A percentile compares a stretch with the other conserved stretches of the same genome.
Conservation (phyloP, 1,140 invertebrate genomes). For the Drosophila watanabei region DNA sequence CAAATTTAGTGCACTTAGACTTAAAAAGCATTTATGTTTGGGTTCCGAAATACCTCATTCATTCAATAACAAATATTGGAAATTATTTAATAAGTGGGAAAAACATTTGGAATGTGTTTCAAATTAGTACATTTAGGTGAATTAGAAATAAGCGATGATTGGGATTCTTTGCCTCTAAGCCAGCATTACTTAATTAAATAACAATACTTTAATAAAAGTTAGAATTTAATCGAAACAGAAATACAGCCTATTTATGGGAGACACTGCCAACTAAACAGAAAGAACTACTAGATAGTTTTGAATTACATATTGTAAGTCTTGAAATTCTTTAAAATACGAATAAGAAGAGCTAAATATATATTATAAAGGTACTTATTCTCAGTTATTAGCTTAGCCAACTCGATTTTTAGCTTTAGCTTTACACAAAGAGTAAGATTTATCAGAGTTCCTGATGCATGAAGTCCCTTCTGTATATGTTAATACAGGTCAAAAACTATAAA, state of each 20-base stretch:
- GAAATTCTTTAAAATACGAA: not conserved
- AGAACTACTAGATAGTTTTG: not conserved
- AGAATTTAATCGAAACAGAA: not conserved
- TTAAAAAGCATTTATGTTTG: slow-evolving; percentile 27
- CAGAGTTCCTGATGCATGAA: not conserved
- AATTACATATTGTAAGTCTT: not conserved
- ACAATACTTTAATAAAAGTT: slow-evolving; percentile 2
- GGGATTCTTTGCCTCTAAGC: not conserved
- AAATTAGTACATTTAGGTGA: too few species aligned
- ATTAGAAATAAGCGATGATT: not conserved
- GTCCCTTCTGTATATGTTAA: not conserved
- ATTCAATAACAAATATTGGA: not conserved
- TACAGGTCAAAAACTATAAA: not conserved
- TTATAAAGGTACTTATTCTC: not conserved
- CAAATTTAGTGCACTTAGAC: slow-evolving; percentile 62
- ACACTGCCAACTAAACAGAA: not conserved
- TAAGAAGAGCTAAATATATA: not conserved
- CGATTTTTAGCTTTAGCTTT: not conserved
- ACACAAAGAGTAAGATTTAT: not conserved
- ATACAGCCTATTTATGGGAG: not conserved
- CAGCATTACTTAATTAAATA: not conserved
- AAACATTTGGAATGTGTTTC: not conserved
- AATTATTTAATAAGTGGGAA: not conserved
- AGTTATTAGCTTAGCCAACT: not conserved
- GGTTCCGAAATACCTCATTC: slow-evolving; percentile 4